Percentiles rank a stretch among this genome's conserved stretches.
These are phyloP conservation scores for Apis florea DNA, from an alignment of 1,140 invertebrate genomes.

Conservation along the genomic window DNA sequence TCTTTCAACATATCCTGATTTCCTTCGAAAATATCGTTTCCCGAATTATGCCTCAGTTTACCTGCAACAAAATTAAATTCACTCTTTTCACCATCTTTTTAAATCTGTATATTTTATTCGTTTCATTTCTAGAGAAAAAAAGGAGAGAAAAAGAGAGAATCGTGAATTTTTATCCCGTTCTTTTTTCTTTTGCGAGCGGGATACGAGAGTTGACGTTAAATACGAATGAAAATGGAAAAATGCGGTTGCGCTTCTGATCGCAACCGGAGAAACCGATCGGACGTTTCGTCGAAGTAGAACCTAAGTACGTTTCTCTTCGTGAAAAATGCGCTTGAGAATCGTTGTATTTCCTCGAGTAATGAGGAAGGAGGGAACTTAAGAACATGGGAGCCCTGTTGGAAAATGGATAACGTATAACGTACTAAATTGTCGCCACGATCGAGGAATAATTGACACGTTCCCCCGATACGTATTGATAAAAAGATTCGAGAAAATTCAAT, in stretches of 20 bases:
- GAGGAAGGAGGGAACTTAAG: conserved; percentile 42
- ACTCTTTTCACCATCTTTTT: background rate
- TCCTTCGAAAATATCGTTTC: conserved; percentile 76
- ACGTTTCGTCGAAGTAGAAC: conserved; percentile 20
- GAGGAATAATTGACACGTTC: conserved; percentile 37
- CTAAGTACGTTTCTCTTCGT: conserved; percentile 46
- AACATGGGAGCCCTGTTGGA: background rate
- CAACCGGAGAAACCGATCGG: conserved; percentile 41
- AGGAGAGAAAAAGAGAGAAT: background rate
- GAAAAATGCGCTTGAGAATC: conserved; percentile 44
- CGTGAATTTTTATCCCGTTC: background rate
- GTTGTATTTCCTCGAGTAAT: conserved; percentile 55
- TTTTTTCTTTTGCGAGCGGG: background rate
- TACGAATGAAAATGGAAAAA: conserved; percentile 26
- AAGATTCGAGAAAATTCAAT: background rate
- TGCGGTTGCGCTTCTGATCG: conserved; percentile 19
- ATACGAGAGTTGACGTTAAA: conserved; percentile 15
- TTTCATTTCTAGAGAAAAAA: background rate
- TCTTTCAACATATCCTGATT: conserved; percentile 78
- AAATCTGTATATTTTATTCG: too few relatives aligned
- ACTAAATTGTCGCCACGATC: conserved; percentile 11
- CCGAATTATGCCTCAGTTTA: conserved; percentile 75
- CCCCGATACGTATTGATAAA: background rate
- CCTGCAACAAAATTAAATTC: conserved; percentile 65
- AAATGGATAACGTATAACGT: conserved; percentile 7